Evolutionary conservation across 1,140 invertebrate genomes (phyloP).

Genomic region (Linepithema humile): DNA sequence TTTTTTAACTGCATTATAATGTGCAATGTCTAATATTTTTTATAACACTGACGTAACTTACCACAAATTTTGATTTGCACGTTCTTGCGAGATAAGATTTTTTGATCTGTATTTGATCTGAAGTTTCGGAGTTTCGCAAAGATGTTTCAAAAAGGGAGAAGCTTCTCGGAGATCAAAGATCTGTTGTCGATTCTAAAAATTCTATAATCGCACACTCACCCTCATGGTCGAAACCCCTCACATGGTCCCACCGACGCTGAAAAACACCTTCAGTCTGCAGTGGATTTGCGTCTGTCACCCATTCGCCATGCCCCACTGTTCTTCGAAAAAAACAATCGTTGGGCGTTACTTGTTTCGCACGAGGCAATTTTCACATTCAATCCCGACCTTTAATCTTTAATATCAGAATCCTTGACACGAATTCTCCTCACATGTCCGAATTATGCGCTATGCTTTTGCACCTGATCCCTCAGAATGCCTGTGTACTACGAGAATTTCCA

Average conservation of each 20-base stretch:
- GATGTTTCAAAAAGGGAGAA: not conserved
- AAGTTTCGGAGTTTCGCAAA: not conserved
- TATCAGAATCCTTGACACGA: constrained; percentile 30
- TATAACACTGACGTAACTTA: not conserved
- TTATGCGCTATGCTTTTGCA: not conserved
- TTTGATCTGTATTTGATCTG: not conserved
- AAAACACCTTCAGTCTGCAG: constrained; percentile 67
- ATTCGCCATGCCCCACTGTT: constrained; percentile 65
- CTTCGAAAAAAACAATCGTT: constrained; percentile 29
- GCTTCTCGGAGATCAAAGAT: not conserved
- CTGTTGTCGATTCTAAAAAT: not conserved
- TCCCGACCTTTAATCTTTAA: constrained; percentile 22
- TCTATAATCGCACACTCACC: constrained; percentile 64
- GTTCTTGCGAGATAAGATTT: not conserved
- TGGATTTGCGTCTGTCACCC: constrained; percentile 64
- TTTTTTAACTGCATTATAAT: not conserved
- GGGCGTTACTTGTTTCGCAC: constrained; percentile 47
- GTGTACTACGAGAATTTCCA: not conserved
- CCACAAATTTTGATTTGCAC: not conserved
- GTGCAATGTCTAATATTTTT: not conserved
- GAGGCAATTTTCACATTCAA: constrained; percentile 34
- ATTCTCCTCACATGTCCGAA: constrained; percentile 16
- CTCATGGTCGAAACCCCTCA: constrained; percentile 79
- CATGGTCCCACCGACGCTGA: constrained; percentile 76
- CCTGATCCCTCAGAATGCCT: not conserved